phyloP scores from a whole-genome alignment of 2,888 invertebrate genomes.

The Trissolcus brochymenae region DNA sequence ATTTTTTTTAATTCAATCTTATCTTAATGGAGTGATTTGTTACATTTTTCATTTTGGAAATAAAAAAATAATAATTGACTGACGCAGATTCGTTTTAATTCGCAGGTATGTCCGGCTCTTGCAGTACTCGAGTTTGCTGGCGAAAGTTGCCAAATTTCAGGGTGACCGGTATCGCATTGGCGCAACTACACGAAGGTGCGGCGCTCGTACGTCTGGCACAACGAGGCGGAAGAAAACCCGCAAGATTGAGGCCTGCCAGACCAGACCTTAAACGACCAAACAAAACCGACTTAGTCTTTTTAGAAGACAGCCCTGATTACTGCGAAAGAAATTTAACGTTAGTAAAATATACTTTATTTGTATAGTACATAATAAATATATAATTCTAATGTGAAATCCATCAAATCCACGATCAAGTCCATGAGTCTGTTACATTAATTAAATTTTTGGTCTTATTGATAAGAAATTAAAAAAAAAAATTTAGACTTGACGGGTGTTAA shows the following conservation, averaged over 20 bases:
- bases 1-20: too few species aligned
- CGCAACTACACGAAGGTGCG: conserved; percentile 90
- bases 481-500: too few species aligned
- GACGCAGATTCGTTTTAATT: conserved; percentile 11
- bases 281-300: conserved; percentile 92
- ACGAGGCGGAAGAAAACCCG: conserved; percentile 80
- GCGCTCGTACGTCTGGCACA: conserved; percentile 85
- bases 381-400: too few species aligned
- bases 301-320: conserved; percentile 94
- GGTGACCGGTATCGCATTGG: conserved; percentile 86
- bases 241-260: conserved; percentile 85
- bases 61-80: background rate
- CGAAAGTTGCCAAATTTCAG: conserved; percentile 87
- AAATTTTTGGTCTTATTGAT: too few species aligned
- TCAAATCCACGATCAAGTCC: too few species aligned
- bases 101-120: conserved; percentile 88
- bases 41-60: too few species aligned
- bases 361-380: too few species aligned
- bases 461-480: background rate
- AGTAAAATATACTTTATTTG: conserved; percentile 72
- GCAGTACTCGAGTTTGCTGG: conserved; percentile 94
- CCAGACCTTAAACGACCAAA: conserved; percentile 90
- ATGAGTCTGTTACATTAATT: too few species aligned
- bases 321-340: conserved; percentile 91
- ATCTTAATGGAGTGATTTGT: too few species aligned